Evolutionary conservation across 2,113 vertebrate genomes (phyloP).

Genomic region (Trogon surrucura): DNA sequence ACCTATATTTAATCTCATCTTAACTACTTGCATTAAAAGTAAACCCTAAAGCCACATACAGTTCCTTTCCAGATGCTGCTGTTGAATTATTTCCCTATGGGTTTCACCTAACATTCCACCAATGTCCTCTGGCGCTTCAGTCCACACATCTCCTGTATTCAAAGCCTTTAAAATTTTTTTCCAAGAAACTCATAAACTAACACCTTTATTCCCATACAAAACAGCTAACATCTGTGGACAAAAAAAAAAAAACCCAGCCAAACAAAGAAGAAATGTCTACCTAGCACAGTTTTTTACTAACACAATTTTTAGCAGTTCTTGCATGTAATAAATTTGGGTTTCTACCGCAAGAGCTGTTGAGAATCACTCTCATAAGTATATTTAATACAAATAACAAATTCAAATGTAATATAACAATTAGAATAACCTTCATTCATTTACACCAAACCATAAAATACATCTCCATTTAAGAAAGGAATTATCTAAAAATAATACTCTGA

Average conservation of each 20-base stretch:
- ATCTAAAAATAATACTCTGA: background rate
- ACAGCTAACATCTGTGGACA: conserved; percentile 76
- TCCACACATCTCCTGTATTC: conserved; percentile 55
- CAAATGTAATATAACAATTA: background rate
- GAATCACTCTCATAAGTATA: conserved; percentile 29
- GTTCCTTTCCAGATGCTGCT: conserved; percentile 80
- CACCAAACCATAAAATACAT: background rate
- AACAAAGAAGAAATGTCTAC: conserved; percentile 51
- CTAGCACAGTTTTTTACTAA: conserved; percentile 18
- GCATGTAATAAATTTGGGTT: conserved; percentile 35
- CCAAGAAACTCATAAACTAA: conserved; percentile 76
- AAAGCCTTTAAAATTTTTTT: conserved; percentile 72
- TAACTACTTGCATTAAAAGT: conserved; percentile 74
- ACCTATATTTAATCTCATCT: conserved; percentile 76
- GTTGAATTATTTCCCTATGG: conserved; percentile 71
- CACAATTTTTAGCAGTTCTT: conserved; percentile 39
- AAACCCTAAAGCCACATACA: conserved; percentile 67
- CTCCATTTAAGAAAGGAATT: conserved; percentile 25
- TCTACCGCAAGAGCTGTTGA: background rate
- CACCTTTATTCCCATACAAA: conserved; percentile 76
- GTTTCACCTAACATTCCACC: conserved; percentile 71
- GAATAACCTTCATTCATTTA: conserved; percentile 16
- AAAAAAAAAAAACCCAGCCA: conserved; percentile 5
- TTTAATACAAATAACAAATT: conserved; percentile 42
- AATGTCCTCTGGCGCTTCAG: conserved; percentile 67